Base-by-base conservation (phyloP, 2,888 invertebrate species). In the Agriopis leucophaearia region DNA sequence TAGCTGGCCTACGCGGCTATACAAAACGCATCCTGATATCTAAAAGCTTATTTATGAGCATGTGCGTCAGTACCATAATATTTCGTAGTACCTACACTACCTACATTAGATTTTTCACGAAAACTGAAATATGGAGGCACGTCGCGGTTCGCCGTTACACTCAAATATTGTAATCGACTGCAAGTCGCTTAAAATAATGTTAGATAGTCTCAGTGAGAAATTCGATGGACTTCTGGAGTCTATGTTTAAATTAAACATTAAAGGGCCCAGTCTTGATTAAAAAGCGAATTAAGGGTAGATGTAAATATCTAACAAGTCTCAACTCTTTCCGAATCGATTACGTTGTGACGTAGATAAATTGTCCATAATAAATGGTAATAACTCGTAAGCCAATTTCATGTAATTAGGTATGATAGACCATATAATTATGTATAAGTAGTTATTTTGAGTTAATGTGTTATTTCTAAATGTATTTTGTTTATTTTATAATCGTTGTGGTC, bases 401-500 rank as follows among this genome's bases (percentile, higher is more conserved):
- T 59, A 42, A 10, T 8, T 60, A 54, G 16, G 13, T 59, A 36
- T 3, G 44, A 45, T 38, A 54, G 40, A 48, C 48, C 0, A 8
- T 18, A 16, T 48, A 58, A 38, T 38, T 12, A 58, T 8, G n/a
- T 50, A 16, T 57, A 38, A 8, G 18, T 38, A n/a, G 55, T 44
- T 58, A 58, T 47, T 47, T 47, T 13, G 38, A 48, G 12, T 42
- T 56, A 64, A 15, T 38, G 12, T 55, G 48, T 55, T 57, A 50
- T 51, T 45, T 51, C 42, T 65, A 65, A 48, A 27, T 48, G 62
- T 62, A 66, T 57, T 60, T 56, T 27, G 44, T 63, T 60, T 51
- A 57, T 47, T 51, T 44, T 16, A 42, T 59, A 59, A 58, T 16
- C 13, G 62, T 62, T 55, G 63, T 59, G 67, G 55, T 69, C 64